Evolutionary conservation across 2,888 invertebrate genomes (phyloP), one percentile per base, ranked within the genome.

Genomic region (Trilocha varians): DNA sequence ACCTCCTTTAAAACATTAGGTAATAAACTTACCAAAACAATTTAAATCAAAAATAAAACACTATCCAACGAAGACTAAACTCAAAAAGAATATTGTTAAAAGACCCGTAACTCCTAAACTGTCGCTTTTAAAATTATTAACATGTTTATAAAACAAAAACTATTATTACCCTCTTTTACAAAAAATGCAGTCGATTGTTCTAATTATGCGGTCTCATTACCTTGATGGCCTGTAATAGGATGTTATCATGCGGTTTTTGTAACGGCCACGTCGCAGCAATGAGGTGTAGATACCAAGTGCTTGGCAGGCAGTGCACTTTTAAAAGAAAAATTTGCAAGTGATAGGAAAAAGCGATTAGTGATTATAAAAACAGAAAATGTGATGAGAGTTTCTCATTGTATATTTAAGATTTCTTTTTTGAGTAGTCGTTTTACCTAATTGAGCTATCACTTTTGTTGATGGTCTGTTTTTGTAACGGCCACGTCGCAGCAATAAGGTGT

Each of bases 211-310:
- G 74, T 68, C 64, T 70, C 74, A 80, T 83, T 79, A 80, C 65
- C 42, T 55, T 80, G 79, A 83, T 83, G 73, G 58, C 69, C 64
- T 75, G 73, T 82, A 82, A 83, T 83, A 72, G 73, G 72, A 63
- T 70, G 71, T 78, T 78, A 79, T 83, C 72, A 72, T 70, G 63
- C 71, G 65, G 69, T 66, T 48, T 82, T 83, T 80, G 76, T 80
- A 76, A 73, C 64, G 66, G 60, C 71, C 58, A 62, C 62, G 70
- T 63, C 70, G 68, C 70, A 62, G 65, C 80, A 76, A 78, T 78
- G 80, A 82, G 78, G 79, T 83, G 80, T 79, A 70, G 83, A 79
- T 78, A 79, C 72, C 63, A 64, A 66, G 66, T 74, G 73, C 70
- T 82, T 79, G 78, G 64, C 72, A 70, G 78, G 64, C 72, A 70